phyloP scores from a whole-genome alignment of 1,140 invertebrate species.

The Sycophaga agraensis region DNA sequence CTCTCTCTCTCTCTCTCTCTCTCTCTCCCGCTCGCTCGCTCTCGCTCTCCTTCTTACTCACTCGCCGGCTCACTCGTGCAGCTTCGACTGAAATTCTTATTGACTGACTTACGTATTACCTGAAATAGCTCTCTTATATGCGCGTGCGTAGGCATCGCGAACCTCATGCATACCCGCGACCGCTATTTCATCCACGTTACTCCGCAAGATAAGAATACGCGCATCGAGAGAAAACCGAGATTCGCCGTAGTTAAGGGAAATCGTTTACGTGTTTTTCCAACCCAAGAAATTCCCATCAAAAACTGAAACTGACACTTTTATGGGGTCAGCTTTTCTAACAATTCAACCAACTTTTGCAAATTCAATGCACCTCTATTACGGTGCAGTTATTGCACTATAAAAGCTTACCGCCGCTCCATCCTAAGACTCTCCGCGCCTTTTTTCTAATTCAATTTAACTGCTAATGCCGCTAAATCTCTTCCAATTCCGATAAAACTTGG shows the following conservation, averaged over 20 bases:
- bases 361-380: too few relatives aligned
- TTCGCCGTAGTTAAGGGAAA: background rate
- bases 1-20: background rate
- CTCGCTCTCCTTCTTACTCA: background rate
- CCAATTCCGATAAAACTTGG: too few relatives aligned
- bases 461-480: too few relatives aligned
- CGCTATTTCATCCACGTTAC: constrained; percentile 13
- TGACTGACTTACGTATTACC: constrained; percentile 27
- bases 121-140: constrained; percentile 21
- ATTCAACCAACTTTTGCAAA: too few relatives aligned
- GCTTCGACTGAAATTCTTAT: constrained; percentile 18
- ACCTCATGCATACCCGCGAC: background rate
- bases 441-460: too few relatives aligned
- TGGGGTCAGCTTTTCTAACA: too few relatives aligned
- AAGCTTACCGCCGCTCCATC: too few relatives aligned
- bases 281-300: constrained; percentile 8
- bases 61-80: background rate
- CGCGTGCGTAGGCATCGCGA: background rate
- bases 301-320: too few relatives aligned
- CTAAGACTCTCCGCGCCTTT: too few relatives aligned
- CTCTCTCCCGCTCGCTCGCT: background rate
- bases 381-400: too few relatives aligned
- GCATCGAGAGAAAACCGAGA: background rate
- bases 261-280: constrained; percentile 6
- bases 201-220: background rate